Evolutionary conservation across 23 tunicate genomes (phyloP), one percentile per base, ranked within the genome.

Genomic region (Trididemnum clinides): DNA sequence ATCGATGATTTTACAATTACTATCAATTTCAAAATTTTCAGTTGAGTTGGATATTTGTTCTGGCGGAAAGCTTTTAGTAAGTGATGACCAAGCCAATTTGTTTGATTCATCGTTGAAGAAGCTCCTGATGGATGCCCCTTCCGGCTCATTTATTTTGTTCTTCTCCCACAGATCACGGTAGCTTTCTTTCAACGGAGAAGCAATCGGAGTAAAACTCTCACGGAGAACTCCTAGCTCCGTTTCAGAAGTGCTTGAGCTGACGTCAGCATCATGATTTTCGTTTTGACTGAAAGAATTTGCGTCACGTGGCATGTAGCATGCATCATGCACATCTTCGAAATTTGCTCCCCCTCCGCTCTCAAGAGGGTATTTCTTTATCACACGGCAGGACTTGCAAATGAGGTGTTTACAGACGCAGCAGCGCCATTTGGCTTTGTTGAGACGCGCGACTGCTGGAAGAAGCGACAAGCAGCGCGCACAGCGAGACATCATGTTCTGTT

Each of bases 361-460:
- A 44, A 12, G 26, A 12, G 26, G 26, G 27, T 59, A 21, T 29
- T 29, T 64, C 76, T 37, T 86, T 18, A 72, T 7, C 19, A 90
- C 89, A 1, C 95, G 70, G 33, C 95, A 90, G 20, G 74, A 51
- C 69, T 80, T 80, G 86, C 95, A 90, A 51, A 90, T 50, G 22
- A 90, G 69, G 33, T 90, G 95, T 30, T 90, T 90, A 74, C 95
- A 90, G 3, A 80, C 39, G 29, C 76, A 64, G 65, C 95, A 90
- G 26, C 95, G 38, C 49, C 75, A 64, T 39, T 77, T 44, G 15
- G 72, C 29, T 44, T 78, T 77, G 37, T 77, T 50, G 57, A 78
- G 21, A 2, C 51, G 29, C 34, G 80, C 88, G 26, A 31, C 34
- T 18, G 76, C 30, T 1, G 82, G 74, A n/a, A 84, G 63, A 6